Percentiles rank a stretch among this genome's conserved stretches.
phyloP scores from a whole-genome alignment of 2,113 vertebrate species.

The Origma solitaria region DNA sequence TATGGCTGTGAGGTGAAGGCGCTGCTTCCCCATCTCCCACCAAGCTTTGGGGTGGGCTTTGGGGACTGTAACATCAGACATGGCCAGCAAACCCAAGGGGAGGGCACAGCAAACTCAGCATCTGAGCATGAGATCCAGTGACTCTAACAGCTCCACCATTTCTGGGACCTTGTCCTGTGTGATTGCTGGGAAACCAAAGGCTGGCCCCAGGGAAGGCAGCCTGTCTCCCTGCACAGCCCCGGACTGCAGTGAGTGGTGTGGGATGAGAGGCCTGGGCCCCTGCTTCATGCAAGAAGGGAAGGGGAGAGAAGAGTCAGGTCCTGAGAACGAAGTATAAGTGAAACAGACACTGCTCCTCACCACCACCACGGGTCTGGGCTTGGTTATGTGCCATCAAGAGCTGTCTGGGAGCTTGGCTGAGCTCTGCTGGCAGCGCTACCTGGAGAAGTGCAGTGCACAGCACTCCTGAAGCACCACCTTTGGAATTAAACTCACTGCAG shows the following conservation, averaged over 20 bases:
- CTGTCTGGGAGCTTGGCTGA: neutral
- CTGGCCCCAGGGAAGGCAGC: neutral
- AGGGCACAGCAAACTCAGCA: neutral
- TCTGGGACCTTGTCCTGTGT: neutral
- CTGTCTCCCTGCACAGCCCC: fast-evolving
- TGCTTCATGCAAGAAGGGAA: fast-evolving
- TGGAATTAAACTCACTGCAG: neutral
- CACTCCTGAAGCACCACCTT: neutral
- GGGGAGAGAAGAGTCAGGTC: neutral
- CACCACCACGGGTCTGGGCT: neutral
- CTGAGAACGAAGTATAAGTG: neutral
- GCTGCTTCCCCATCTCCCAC: neutral
- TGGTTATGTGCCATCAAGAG: neutral
- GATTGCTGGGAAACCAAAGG: neutral
- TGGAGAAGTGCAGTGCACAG: neutral
- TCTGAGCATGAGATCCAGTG: neutral
- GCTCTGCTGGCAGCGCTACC: neutral
- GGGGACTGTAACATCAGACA: neutral
- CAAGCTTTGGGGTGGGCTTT: neutral
- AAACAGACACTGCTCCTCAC: neutral
- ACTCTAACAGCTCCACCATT: neutral
- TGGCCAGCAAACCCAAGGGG: neutral
- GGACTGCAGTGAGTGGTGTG: fast-evolving
- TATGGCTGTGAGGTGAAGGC: fast-evolving
- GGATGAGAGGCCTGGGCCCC: neutral